phyloP scores from a whole-genome alignment of 2,113 vertebrate genomes.

The Varanus salvator region DNA sequence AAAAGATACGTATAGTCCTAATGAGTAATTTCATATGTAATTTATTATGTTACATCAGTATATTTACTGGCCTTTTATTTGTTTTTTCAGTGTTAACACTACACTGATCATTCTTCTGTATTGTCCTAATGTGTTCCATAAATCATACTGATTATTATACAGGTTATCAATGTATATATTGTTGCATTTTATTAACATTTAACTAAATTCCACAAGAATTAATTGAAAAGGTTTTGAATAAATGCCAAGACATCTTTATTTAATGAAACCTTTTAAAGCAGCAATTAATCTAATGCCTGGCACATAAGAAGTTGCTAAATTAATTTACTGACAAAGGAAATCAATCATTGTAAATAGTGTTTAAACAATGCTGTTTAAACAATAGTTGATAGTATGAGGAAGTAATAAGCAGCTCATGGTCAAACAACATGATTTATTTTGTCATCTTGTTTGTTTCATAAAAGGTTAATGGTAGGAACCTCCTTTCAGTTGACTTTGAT shows the following conservation, averaged over 20 bases:
- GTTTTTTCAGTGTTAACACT: slow-evolving; percentile 13
- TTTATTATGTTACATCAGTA: slow-evolving; percentile 28
- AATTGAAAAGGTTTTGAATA: slow-evolving; percentile 80
- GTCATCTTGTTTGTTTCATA: slow-evolving; percentile 70
- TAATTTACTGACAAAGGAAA: slow-evolving; percentile 77
- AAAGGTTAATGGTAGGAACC: slow-evolving; percentile 98
- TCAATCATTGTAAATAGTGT: slow-evolving; percentile 75
- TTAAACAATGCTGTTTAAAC: slow-evolving; percentile 76
- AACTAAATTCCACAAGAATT: slow-evolving; percentile 76
- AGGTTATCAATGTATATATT: slow-evolving; percentile 56
- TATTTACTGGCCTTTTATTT: slow-evolving; percentile 35
- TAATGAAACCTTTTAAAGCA: slow-evolving; percentile 81
- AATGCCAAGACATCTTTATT: slow-evolving; percentile 80
- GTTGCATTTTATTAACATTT: slow-evolving; percentile 65
- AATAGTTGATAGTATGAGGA: slow-evolving; percentile 65
- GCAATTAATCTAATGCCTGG: slow-evolving; percentile 75
- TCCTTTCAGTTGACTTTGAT: slow-evolving; percentile 98
- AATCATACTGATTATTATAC: slow-evolving; percentile 38
- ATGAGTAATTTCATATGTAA: background rate
- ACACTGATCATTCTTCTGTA: slow-evolving; percentile 30
- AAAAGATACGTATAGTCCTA: background rate
- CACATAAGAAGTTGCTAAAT: slow-evolving; percentile 76
- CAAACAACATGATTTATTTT: slow-evolving; percentile 61
- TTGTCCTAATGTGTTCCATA: slow-evolving; percentile 11
- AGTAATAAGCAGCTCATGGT: slow-evolving; percentile 60